These are phyloP conservation scores for Julus scandinavius DNA, from an alignment of 2,888 invertebrate species.

Conservation along the genomic window DNA sequence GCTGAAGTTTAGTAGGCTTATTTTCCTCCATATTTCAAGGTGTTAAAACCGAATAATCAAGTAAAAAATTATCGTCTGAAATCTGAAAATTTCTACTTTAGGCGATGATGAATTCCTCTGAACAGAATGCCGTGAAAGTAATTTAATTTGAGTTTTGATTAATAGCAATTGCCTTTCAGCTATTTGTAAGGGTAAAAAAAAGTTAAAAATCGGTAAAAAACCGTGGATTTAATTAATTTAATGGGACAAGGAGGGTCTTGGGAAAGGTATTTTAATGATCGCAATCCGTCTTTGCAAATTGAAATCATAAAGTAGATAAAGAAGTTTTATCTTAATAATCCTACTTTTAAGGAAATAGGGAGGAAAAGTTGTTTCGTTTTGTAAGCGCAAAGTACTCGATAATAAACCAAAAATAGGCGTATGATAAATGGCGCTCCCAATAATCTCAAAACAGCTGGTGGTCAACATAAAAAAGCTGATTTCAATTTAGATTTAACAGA, in stretches of 20 bases:
- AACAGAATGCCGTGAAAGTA: neutral
- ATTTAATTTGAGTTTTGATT: neutral
- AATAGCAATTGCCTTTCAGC: conserved; percentile 15
- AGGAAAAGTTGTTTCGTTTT: neutral
- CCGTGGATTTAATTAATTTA: conserved; percentile 4
- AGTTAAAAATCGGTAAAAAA: neutral
- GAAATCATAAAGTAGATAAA: conserved; percentile 10
- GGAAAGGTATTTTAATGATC: conserved; percentile 2
- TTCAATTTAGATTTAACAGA: neutral
- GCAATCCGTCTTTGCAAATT: neutral
- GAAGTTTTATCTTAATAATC: conserved; percentile 36
- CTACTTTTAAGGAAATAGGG: neutral
- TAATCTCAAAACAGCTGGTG: conserved; percentile 12
- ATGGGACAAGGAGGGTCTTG: neutral
- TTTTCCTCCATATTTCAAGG: neutral
- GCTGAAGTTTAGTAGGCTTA: too few relatives aligned
- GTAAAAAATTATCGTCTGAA: neutral
- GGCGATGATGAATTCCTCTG: neutral
- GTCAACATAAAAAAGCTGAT: neutral
- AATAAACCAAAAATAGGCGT: neutral
- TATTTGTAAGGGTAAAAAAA: neutral
- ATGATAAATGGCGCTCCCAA: neutral
- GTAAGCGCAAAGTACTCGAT: neutral
- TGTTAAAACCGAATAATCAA: neutral
- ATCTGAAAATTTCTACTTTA: neutral